Conservation (phyloP, 2,113 vertebrate species). For the Sylvia atricapilla region DNA sequence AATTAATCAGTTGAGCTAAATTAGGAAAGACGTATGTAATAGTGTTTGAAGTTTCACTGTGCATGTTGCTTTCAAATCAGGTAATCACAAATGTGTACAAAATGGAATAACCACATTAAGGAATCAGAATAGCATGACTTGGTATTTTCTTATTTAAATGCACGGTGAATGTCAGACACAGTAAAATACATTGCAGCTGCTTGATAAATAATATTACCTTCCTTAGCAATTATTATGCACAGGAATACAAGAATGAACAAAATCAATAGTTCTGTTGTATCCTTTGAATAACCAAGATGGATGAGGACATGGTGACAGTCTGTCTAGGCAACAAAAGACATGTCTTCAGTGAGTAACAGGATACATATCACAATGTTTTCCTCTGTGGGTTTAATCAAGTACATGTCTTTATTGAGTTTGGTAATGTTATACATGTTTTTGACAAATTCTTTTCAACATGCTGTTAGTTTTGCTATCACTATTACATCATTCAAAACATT, state of each 20-base stretch:
- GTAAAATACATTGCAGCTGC: not conserved
- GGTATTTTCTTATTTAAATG: conserved; percentile 8
- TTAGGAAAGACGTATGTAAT: not conserved
- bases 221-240: not conserved
- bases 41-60: not conserved
- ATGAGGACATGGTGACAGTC: conserved; percentile 62
- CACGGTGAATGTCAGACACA: not conserved
- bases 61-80: not conserved
- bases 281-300: conserved; percentile 70
- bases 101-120: not conserved
- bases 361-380: conserved; percentile 58
- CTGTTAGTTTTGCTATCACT: not conserved
- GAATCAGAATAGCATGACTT: not conserved
- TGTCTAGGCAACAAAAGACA: conserved; percentile 53
- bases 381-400: conserved; percentile 13
- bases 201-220: not conserved
- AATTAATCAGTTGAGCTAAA: not conserved
- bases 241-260: conserved; percentile 57
- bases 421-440: not conserved
- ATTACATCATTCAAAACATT: not conserved
- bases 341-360: conserved; percentile 60
- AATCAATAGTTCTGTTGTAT: conserved; percentile 73
- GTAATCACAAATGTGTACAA: conserved; percentile 9
- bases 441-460: not conserved
- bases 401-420: not conserved